Evolutionary conservation across 2,888 invertebrate genomes (phyloP).

Genomic region (Calliopum simillimum): DNA sequence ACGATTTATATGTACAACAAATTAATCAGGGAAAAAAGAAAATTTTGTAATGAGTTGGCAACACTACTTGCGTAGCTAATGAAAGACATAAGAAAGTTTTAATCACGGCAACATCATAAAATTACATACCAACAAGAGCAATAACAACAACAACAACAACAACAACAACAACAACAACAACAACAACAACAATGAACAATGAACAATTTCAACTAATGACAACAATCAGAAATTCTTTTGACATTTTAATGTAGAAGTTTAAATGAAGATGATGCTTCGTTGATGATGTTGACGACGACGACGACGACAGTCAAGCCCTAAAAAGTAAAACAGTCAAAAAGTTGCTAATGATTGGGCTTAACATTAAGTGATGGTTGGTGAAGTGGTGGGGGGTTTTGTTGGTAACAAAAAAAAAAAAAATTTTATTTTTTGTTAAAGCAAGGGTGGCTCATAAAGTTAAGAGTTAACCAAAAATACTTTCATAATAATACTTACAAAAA

Average conservation of each 20-base stretch:
- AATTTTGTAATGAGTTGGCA: conserved; percentile 24
- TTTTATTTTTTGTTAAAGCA: too few species aligned
- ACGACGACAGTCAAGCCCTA: conserved; percentile 38
- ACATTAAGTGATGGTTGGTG: too few species aligned
- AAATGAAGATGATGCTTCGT: conserved; percentile 24
- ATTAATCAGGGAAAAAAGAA: conserved; percentile 22
- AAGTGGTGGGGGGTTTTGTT: too few species aligned
- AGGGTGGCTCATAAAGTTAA: too few species aligned
- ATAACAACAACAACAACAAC: conserved; percentile 14
- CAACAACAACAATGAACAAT: conserved; percentile 8
- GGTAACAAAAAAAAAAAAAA: too few species aligned
- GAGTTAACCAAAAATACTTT: too few species aligned
- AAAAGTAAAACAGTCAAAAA: too few species aligned
- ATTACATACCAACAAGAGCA: background rate
- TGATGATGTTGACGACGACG: conserved; percentile 13
- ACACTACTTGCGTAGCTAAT: conserved; percentile 17
- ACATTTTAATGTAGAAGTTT: conserved; percentile 30
- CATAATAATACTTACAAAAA: too few species aligned
- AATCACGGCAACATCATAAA: conserved; percentile 7
- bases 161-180: conserved; percentile 19
- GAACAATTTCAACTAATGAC: conserved; percentile 6
- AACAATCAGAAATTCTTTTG: conserved; percentile 32
- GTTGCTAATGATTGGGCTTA: too few species aligned
- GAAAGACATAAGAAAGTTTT: conserved; percentile 25
- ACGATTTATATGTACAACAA: background rate